These are phyloP conservation scores for Chaetodon auriga DNA, from an alignment of 2,113 vertebrate species.

Conservation along the genomic window DNA sequence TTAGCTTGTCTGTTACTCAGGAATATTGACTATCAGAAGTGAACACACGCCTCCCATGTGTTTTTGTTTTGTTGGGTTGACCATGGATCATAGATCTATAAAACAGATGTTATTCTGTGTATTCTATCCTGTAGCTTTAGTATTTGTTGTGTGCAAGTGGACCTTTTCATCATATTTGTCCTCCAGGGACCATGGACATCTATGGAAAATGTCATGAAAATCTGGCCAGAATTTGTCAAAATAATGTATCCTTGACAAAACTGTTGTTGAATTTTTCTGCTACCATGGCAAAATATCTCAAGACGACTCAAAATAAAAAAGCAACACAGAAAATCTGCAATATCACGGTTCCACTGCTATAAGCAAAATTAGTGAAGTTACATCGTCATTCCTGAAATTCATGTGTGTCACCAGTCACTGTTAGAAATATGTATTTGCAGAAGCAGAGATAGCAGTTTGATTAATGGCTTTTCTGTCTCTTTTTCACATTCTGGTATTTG, in stretches of 20 bases:
- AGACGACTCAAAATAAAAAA: constrained; percentile 1
- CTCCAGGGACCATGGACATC: not conserved
- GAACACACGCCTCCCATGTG: not conserved
- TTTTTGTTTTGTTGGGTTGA: not conserved
- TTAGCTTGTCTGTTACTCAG: not conserved
- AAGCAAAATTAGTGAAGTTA: not conserved
- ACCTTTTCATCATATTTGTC: not conserved
- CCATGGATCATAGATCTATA: not conserved
- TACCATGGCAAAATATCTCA: not conserved
- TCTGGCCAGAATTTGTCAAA: not conserved
- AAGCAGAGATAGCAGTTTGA: not conserved
- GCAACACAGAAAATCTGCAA: not conserved
- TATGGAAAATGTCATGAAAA: not conserved
- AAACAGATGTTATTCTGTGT: not conserved
- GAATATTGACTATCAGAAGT: not conserved
- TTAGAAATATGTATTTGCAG: not conserved
- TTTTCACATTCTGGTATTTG: not conserved
- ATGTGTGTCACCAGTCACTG: not conserved
- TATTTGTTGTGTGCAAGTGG: not conserved
- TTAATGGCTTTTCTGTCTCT: not conserved
- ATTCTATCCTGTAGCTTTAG: not conserved
- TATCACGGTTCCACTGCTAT: not conserved
- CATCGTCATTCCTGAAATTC: not conserved
- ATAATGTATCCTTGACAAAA: not conserved
- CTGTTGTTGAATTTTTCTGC: not conserved